These are phyloP conservation scores for Prunella strophiata DNA, from an alignment of 2,797 vertebrate species.

Conservation along the genomic window DNA sequence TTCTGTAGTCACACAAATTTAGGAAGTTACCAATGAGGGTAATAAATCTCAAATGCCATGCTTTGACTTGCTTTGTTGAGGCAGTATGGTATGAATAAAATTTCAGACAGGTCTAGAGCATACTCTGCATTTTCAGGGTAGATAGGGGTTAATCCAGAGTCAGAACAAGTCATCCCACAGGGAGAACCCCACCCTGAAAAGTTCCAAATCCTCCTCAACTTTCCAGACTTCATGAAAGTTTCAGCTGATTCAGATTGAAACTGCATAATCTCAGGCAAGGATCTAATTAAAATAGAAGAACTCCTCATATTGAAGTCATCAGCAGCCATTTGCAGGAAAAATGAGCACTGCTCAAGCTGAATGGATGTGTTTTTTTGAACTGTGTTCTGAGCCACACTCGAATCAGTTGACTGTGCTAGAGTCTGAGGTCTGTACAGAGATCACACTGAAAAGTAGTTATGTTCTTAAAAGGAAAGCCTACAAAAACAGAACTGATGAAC, in stretches of 20 bases:
- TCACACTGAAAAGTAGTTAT: neutral
- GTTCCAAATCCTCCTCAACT: neutral
- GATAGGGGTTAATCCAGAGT: neutral
- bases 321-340: neutral
- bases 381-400: neutral
- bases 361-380: neutral
- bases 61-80: neutral
- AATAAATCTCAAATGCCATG: neutral
- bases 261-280: neutral
- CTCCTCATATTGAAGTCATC: neutral
- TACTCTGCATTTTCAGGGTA: neutral
- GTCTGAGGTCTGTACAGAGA: neutral
- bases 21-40: neutral
- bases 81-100: neutral
- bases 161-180: neutral
- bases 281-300: slow-evolving; percentile 16
- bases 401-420: neutral
- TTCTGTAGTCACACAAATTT: neutral
- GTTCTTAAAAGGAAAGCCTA: slow-evolving; percentile 6
- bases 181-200: neutral
- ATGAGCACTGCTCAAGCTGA: neutral
- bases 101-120: neutral
- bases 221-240: slow-evolving; percentile 14
- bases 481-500: neutral
- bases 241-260: slow-evolving; percentile 11